phyloP scores from a whole-genome alignment of 2,113 vertebrate genomes.

The Thalassoma bifasciatum region DNA sequence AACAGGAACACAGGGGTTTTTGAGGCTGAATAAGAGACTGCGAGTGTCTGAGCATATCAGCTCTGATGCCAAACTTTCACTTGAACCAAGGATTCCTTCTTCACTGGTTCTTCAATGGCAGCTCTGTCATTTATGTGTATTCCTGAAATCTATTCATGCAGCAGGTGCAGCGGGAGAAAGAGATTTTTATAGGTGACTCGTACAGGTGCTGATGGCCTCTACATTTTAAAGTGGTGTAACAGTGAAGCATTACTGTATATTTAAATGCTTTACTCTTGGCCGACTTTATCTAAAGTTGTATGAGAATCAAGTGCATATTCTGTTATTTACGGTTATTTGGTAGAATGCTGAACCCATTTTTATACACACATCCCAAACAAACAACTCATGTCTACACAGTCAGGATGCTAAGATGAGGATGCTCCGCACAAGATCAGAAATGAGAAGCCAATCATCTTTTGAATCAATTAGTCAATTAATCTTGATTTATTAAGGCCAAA shows the following conservation, averaged over 20 bases:
- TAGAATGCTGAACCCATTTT: no score
- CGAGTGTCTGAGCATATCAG: constrained; percentile 65
- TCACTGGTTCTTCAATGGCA: constrained; percentile 70
- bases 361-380: no score
- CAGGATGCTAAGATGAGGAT: no score
- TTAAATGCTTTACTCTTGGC: background rate
- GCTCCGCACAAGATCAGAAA: no score
- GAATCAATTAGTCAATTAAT: no score
- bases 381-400: no score
- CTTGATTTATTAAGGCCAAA: no score
- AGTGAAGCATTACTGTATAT: background rate
- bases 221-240: constrained; percentile 34
- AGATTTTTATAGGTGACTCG: constrained; percentile 67
- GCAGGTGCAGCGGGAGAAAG: constrained; percentile 76
- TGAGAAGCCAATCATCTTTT: no score
- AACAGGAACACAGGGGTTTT: constrained; percentile 78
- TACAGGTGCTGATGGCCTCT: constrained; percentile 56
- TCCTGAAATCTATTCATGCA: constrained; percentile 67
- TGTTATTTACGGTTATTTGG: no score
- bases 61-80: constrained; percentile 72
- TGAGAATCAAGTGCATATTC: no score
- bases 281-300: background rate
- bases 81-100: constrained; percentile 75
- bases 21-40: constrained; percentile 72
- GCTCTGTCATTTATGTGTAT: constrained; percentile 72